These are phyloP conservation scores for Prionace glauca DNA, from an alignment of 2,797 vertebrate genomes.

Conservation along the genomic window DNA sequence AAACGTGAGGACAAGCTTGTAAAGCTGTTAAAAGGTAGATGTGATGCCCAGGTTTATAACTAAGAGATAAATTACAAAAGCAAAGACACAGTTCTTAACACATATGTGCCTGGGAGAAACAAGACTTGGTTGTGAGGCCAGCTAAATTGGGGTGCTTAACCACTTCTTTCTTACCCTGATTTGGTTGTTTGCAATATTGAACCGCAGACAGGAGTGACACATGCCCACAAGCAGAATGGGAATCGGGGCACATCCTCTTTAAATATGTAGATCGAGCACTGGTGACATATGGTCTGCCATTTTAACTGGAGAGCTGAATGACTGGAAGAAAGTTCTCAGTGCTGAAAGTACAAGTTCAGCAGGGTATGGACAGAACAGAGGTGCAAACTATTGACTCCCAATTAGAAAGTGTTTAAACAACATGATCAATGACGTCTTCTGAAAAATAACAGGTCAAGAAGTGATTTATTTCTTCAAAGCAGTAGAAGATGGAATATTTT, in stretches of 20 bases:
- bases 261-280: neutral
- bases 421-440: neutral
- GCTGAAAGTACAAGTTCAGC: neutral
- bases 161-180: neutral
- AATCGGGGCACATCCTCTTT: neutral
- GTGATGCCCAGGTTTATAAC: neutral
- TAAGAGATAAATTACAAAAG: neutral
- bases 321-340: neutral
- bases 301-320: neutral
- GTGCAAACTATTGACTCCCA: neutral
- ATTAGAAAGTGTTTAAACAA: neutral
- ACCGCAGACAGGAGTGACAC: neutral
- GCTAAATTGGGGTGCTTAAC: neutral
- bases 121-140: neutral
- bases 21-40: neutral
- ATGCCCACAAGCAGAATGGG: neutral
- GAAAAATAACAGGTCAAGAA: neutral
- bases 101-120: neutral
- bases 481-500: neutral
- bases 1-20: neutral
- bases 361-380: neutral
- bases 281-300: neutral
- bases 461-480: neutral
- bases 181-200: neutral
- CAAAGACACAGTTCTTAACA: neutral